Evolutionary conservation across 2,113 vertebrate genomes (phyloP).

Genomic region (Etheostoma spectabile): DNA sequence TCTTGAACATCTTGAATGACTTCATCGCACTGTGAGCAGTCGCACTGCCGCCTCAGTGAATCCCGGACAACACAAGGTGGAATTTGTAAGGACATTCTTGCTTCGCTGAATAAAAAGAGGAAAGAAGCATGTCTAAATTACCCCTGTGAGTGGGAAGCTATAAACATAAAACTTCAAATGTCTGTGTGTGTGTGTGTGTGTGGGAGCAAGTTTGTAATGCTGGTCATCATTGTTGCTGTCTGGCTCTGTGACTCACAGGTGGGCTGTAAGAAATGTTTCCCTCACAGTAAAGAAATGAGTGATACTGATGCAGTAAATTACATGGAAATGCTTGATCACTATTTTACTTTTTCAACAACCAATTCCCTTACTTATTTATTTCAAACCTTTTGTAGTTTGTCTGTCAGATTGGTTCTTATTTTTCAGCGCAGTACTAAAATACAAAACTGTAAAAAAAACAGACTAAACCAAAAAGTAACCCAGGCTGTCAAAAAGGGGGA

Average conservation of each 20-base stretch:
- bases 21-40: background rate
- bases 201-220: background rate
- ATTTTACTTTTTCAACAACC: background rate
- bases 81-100: conserved; percentile 12
- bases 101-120: conserved; percentile 30
- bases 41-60: conserved; percentile 19
- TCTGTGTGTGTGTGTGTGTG: conserved; percentile 10
- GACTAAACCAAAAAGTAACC: conserved; percentile 22
- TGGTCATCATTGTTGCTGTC: conserved; percentile 35
- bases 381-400: conserved; percentile 1
- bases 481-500: conserved; percentile 31
- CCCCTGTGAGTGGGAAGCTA: conserved; percentile 25
- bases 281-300: conserved; percentile 8
- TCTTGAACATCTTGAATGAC: conserved; percentile 20
- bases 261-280: conserved; percentile 12
- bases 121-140: conserved; percentile 32
- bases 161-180: conserved; percentile 33
- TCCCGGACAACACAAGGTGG: conserved; percentile 19
- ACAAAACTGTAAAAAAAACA: background rate
- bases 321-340: background rate
- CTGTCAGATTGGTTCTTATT: background rate
- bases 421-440: conserved; percentile 5
- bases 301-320: background rate
- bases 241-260: conserved; percentile 37
- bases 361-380: background rate